Base-by-base conservation (phyloP, 1,140 invertebrate species). In the Nylanderia fulva region DNA sequence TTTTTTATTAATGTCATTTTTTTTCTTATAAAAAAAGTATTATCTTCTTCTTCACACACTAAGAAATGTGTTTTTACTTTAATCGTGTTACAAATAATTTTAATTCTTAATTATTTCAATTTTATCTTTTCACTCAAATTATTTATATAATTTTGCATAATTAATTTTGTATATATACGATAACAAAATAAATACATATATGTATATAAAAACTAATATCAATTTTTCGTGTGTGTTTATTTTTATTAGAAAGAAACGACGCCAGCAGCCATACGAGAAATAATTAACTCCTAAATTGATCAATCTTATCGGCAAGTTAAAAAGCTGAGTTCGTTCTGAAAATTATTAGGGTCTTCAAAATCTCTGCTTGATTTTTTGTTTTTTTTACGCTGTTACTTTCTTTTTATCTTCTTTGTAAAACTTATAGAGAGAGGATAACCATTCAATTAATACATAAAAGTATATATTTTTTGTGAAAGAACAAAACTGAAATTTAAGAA, bases 231-330 rank as follows among this genome's bases (percentile, higher is more conserved):
- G 21, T 56, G 36, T 27, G 42, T 48, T 48, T 48, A 61, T 61
- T 77, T 74, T 74, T 1, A 13, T 2, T 58, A 90, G 89, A 29
- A 90, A 90, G 39, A 90, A 90, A 39, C 66, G 56, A 58, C 88
- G 85, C 5, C 27, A 64, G 15, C 48, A 74, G 11, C n/a, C 82
- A 4, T 27, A 72, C 9, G 86, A 90, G 1, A 82, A 89, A 80
- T 90, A 90, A 18, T 48, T 48, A 48, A 18, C 18, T 27, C 6
- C 15, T 66, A 74, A 58, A 33, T 8, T 13, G 21, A 85, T 39
- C 6, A 13, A 63, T 27, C 7, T 66, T 64, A 66, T 71, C 39
- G 18, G 21, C 52, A 36, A 66, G 24, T 56, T 58, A 39, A 60
- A 58, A 11, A 42, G 42, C 1, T 69, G 24, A 74, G 27, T 48